Evolutionary conservation across 2,113 vertebrate species (phyloP).

Genomic region (Thamnophis sirtalis): DNA sequence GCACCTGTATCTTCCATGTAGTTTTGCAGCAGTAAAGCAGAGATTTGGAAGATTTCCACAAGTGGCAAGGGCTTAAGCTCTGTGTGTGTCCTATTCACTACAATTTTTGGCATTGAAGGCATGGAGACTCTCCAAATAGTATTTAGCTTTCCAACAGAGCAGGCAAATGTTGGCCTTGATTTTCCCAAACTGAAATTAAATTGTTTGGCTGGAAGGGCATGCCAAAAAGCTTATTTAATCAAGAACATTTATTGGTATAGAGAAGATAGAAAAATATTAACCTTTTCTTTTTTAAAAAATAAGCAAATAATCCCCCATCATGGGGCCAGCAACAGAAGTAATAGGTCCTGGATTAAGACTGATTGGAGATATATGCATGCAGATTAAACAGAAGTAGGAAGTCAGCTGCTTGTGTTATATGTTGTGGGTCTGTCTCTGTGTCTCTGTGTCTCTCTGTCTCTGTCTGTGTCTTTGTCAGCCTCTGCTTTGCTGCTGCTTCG

Average conservation of each 20-base stretch:
- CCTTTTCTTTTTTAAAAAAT: not conserved
- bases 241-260: not conserved
- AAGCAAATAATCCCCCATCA: not conserved
- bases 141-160: not conserved
- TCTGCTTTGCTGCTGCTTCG: no score
- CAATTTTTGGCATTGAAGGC: not conserved
- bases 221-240: not conserved
- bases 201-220: not conserved
- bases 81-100: not conserved
- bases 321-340: not conserved
- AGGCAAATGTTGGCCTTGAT: not conserved
- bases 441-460: no score
- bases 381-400: not conserved
- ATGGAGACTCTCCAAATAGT: not conserved
- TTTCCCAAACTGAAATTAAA: constrained; percentile 10
- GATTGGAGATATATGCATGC: not conserved
- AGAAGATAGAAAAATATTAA: not conserved
- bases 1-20: not conserved
- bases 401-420: no score
- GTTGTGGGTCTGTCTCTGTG: no score
- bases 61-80: not conserved
- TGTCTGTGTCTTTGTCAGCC: no score
- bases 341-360: not conserved
- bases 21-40: not conserved
- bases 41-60: not conserved